phyloP scores from a whole-genome alignment of 2,888 invertebrate species.

The Blastobasis lacticolella region DNA sequence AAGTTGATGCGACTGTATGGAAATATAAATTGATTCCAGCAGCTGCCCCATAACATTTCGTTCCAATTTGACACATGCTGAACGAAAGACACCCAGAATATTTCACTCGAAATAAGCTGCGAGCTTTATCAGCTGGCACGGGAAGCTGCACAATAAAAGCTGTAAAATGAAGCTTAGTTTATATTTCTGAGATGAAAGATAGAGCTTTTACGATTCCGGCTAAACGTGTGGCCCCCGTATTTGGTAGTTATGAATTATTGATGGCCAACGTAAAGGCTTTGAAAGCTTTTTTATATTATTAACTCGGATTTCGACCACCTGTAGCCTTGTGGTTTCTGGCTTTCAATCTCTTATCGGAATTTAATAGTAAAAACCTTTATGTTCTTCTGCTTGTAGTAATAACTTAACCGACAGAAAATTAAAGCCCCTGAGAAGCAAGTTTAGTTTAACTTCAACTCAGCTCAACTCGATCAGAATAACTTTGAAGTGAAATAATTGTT shows the following conservation, averaged over 20 bases:
- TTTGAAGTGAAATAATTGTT: too few species aligned
- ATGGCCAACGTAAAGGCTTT: background rate
- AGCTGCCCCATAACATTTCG: too few species aligned
- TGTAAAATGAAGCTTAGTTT: background rate
- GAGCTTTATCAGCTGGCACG: background rate
- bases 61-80: too few species aligned
- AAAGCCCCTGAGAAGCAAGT: too few species aligned
- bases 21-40: too few species aligned
- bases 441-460: too few species aligned
- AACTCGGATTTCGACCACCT: background rate
- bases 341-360: too few species aligned
- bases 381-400: too few species aligned
- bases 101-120: background rate
- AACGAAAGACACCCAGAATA: background rate
- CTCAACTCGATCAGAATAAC: too few species aligned
- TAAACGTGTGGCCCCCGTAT: background rate
- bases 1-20: too few species aligned
- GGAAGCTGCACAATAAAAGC: background rate
- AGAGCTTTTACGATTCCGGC: background rate
- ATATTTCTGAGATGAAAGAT: background rate
- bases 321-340: background rate
- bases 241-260: background rate
- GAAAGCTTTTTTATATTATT: background rate
- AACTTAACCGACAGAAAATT: too few species aligned
- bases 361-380: too few species aligned